Evolutionary conservation across 2,797 vertebrate genomes (phyloP), one percentile per base, ranked within the genome.

Genomic region (Sebastes umbrosus): DNA sequence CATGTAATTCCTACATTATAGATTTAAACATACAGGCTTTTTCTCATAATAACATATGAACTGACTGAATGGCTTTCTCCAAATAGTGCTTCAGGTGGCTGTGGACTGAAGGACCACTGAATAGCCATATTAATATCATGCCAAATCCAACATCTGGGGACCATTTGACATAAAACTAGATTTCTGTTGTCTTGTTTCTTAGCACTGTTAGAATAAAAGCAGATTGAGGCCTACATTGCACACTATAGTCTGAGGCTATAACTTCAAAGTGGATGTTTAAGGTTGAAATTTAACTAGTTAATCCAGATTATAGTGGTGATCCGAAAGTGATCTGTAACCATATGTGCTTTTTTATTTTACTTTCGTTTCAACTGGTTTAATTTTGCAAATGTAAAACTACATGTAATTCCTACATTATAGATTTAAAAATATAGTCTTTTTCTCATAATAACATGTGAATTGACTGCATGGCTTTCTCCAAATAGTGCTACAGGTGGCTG

Each of bases 241-340:
- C 24, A 65, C 34, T 11, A 36, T 10, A 39, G 36, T 22, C 5
- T 18, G 18, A 2, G 1, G 66, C 67, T 39, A 39, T 73, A 71
- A 83, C 63, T 69, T 83, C 4, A 27, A 27, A 84, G 14, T 13
- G 31, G 67, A 50, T 67, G 46, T 36, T 31, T 13, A 39, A 3
- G 9, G 27, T 55, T 29, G 36, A 69, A 76, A 86, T 85, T 16
- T 46, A 80, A 87, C 75, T 14, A 29, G 27, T 69, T 64, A 82
- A 77, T 78, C 72, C 77, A 57, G 66, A 75, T 82, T 82, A 64
- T 4, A 64, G 9, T 24, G 46, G 32, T 31, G 55, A 52, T n/a
- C 18, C 52, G 18, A 11, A 16, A 2, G 32, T 31, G 55, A 52
- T n/a, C 18, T 52, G 18, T 11, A 16, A 2, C 8, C 10, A 39